Evolutionary conservation across 2,797 vertebrate species (phyloP).

Genomic region (Gymnothorax reevesii): DNA sequence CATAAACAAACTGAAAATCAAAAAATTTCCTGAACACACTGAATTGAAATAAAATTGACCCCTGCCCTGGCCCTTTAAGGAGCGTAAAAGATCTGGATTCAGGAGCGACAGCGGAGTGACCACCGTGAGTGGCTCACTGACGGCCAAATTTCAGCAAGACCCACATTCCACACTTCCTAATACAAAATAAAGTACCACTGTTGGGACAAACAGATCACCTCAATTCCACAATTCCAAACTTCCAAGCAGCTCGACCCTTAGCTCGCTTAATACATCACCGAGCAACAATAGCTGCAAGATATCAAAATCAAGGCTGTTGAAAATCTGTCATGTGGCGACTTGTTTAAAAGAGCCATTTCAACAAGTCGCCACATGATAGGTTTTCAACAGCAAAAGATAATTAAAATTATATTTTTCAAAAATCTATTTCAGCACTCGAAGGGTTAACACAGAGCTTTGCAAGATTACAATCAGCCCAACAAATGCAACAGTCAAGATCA

Average conservation of each 20-base stretch:
- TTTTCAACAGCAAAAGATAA: too few species aligned
- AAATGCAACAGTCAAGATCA: neutral
- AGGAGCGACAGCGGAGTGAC: neutral
- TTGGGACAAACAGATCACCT: neutral
- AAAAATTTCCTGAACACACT: neutral
- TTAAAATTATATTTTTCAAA: too few species aligned
- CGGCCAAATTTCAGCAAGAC: neutral
- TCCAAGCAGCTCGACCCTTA: too few species aligned
- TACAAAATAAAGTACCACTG: neutral
- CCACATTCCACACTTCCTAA: neutral
- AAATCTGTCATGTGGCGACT: too few species aligned
- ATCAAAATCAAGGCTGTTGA: too few species aligned
- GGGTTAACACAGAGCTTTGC: neutral
- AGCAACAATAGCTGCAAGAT: too few species aligned
- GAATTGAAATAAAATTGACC: neutral
- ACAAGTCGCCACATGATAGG: too few species aligned
- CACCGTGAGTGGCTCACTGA: neutral
- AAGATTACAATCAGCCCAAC: neutral
- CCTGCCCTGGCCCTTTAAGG: neutral
- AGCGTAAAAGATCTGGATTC: neutral
- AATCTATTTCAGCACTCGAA: too few species aligned
- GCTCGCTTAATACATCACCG: too few species aligned
- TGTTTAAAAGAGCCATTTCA: too few species aligned
- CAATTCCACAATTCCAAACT: too few species aligned
- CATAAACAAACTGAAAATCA: neutral